phyloP scores from a whole-genome alignment of 2,113 vertebrate genomes.

The Spea bombifrons region DNA sequence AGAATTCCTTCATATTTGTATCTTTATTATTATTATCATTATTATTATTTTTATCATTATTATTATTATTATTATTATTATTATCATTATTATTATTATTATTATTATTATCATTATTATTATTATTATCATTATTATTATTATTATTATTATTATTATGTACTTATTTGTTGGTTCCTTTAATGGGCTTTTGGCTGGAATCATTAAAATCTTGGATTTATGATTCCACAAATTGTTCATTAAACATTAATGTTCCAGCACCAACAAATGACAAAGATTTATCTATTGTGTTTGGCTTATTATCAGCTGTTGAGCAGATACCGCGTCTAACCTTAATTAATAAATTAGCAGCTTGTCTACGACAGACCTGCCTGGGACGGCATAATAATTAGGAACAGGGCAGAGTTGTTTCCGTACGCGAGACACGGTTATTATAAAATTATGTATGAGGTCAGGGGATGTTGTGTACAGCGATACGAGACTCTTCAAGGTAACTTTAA shows the following conservation, averaged over 20 bases:
- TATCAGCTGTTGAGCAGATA: conserved; percentile 8
- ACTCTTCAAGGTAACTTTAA: conserved; percentile 10
- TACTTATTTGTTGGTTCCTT: background rate
- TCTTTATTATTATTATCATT: no score
- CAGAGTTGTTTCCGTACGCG: background rate
- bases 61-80: background rate
- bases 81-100: background rate
- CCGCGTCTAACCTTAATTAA: conserved; percentile 32
- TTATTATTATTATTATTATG: background rate
- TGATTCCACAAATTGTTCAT: conserved; percentile 15
- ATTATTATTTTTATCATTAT: no score
- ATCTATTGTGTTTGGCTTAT: conserved; percentile 12
- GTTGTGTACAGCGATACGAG: background rate
- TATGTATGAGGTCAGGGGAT: background rate
- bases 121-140: no score
- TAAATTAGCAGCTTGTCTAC: conserved; percentile 14
- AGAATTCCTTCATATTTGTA: no score
- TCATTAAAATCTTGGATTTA: conserved; percentile 21
- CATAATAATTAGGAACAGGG: background rate
- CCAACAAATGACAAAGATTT: conserved; percentile 20
- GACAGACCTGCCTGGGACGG: background rate
- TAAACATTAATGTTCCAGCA: background rate
- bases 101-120: no score
- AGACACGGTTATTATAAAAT: background rate
- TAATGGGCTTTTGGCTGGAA: background rate